Percentiles rank a stretch among this genome's conserved stretches.
These are phyloP conservation scores for Pentamera pediparva DNA, from an alignment of 53 echinoderm and acorn worm genomes.

Conservation along the genomic window DNA sequence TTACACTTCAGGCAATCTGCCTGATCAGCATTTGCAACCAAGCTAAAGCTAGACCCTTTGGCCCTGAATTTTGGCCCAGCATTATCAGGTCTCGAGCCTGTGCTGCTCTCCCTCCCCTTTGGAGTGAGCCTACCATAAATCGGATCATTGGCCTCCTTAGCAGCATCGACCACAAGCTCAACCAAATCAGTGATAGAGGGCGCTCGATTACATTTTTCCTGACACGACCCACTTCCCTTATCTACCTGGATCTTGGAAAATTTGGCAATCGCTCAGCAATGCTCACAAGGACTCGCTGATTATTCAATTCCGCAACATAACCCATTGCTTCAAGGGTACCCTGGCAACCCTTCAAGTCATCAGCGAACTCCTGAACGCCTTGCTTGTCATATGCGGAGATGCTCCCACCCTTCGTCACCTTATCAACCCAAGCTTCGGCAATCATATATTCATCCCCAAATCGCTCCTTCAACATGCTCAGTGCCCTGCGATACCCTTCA, in stretches of 20 bases:
- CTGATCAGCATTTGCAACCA: neutral
- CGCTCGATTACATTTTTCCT: neutral
- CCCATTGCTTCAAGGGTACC: constrained; percentile 41
- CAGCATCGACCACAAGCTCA: constrained; percentile 23
- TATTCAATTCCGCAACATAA: constrained; percentile 20
- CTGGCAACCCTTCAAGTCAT: constrained; percentile 26
- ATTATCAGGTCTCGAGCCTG: neutral
- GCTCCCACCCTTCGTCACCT: constrained; percentile 28
- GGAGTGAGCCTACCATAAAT: constrained; percentile 28
- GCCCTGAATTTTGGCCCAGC: neutral
- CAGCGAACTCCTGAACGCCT: constrained; percentile 26
- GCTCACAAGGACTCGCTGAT: constrained; percentile 3
- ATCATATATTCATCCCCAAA: constrained; percentile 19
- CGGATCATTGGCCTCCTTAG: constrained; percentile 30
- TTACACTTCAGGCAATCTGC: constrained; percentile 32
- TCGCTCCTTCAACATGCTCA: neutral
- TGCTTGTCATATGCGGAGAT: constrained; percentile 22
- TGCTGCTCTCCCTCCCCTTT: neutral
- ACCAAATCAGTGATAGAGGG: constrained; percentile 32
- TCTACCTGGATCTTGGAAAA: constrained; percentile 26
- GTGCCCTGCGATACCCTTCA: constrained; percentile 21
- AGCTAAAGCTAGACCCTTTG: neutral
- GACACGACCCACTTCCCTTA: constrained; percentile 9
- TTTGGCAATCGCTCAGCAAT: constrained; percentile 22
- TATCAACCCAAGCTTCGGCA: constrained; percentile 29